These are phyloP conservation scores for Pteronotus mesoamericanus DNA, from an alignment of 2,797 vertebrate genomes.

Conservation along the genomic window DNA sequence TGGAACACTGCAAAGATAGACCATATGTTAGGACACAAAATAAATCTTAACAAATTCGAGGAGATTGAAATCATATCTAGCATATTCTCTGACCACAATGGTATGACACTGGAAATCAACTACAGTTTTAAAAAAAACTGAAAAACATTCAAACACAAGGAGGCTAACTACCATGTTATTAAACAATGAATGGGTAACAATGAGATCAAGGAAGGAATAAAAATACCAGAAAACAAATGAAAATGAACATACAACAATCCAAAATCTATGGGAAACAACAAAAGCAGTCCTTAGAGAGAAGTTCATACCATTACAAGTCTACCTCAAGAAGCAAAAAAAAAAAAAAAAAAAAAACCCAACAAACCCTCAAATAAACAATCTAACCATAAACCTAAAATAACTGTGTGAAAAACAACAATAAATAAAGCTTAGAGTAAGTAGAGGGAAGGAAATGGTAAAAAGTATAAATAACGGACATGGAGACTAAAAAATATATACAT, in stretches of 20 bases:
- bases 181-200: neutral
- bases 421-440: neutral
- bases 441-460: neutral
- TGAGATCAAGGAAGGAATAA: neutral
- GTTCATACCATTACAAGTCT: neutral
- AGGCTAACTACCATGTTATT: neutral
- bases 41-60: neutral
- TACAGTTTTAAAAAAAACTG: neutral
- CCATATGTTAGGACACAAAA: neutral
- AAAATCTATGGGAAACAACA: neutral
- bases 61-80: neutral
- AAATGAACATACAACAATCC: neutral
- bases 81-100: neutral
- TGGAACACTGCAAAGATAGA: neutral
- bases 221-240: neutral
- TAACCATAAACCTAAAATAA: neutral
- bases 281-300: neutral
- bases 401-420: neutral
- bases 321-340: neutral
- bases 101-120: neutral
- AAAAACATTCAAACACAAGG: neutral
- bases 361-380: neutral
- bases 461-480: neutral
- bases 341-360: no score
- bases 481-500: neutral